Evolutionary conservation across 2,888 invertebrate species (phyloP).

Genomic region (Folsomia candida): DNA sequence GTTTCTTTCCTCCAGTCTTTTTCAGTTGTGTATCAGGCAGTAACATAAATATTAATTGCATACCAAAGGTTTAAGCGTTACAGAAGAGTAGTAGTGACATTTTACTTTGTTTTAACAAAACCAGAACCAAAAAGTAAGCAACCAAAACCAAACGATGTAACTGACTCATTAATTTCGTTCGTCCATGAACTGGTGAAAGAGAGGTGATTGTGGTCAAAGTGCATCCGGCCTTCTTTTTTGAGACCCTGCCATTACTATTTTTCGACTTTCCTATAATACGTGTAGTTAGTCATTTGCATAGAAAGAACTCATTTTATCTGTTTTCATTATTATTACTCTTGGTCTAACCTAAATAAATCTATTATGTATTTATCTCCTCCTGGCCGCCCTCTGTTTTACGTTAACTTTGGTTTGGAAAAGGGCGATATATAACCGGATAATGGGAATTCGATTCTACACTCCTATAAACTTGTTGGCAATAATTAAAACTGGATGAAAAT

Average conservation of each 20-base stretch:
- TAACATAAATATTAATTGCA: no score
- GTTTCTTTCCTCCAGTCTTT: no score
- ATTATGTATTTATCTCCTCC: no score
- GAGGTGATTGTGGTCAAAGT: neutral
- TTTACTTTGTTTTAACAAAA: neutral
- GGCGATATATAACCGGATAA: neutral
- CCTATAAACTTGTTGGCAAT: neutral
- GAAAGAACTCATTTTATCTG: no score
- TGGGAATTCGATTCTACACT: neutral
- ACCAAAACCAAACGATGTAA: no score
- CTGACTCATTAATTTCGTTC: neutral
- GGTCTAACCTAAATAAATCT: no score
- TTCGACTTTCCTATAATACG: neutral
- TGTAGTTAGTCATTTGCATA: neutral
- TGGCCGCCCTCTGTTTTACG: no score
- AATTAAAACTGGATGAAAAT: neutral
- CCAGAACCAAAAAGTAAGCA: neutral
- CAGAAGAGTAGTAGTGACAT: no score
- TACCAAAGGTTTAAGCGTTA: no score
- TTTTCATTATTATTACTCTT: no score
- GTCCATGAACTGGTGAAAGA: no score
- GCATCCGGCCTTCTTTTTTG: neutral
- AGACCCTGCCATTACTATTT: neutral
- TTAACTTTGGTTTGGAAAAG: neutral
- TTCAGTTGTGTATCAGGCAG: no score